phyloP scores from a whole-genome alignment of 2,888 invertebrate genomes.

The Hypsopygia costalis region DNA sequence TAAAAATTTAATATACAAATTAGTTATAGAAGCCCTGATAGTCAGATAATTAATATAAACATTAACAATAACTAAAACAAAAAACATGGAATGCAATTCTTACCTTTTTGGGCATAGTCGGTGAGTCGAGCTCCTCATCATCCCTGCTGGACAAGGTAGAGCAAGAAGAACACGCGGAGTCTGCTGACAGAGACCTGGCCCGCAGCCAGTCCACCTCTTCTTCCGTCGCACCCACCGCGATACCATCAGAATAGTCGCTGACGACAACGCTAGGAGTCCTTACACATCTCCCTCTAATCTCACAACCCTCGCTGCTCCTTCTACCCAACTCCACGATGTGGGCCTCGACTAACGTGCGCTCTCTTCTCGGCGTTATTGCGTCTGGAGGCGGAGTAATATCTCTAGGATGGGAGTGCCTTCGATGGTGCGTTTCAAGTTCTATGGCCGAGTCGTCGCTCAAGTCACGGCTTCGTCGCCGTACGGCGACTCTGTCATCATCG shows the following conservation, averaged over 20 bases:
- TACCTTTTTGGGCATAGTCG: constrained; percentile 73
- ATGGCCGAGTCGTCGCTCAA: constrained; percentile 79
- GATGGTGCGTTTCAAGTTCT: constrained; percentile 69
- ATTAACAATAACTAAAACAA: background rate
- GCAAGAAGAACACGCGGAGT: constrained; percentile 88
- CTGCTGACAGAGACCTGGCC: constrained; percentile 78
- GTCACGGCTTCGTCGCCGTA: constrained; percentile 67
- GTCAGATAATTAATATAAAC: too few species aligned
- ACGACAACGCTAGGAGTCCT: constrained; percentile 93
- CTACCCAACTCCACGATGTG: constrained; percentile 79
- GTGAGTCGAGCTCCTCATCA: constrained; percentile 79
- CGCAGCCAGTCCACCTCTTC: constrained; percentile 71
- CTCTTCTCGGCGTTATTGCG: constrained; percentile 60
- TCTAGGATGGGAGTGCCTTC: constrained; percentile 66
- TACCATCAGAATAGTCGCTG: constrained; percentile 90
- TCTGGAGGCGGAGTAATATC: constrained; percentile 64
- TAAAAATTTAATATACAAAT: too few species aligned
- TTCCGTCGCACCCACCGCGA: constrained; percentile 65
- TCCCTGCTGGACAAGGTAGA: constrained; percentile 88
- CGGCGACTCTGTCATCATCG: constrained; percentile 71
- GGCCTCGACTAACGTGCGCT: constrained; percentile 72
- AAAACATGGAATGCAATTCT: too few species aligned
- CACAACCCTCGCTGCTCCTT: constrained; percentile 69
- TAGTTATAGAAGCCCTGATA: too few species aligned
- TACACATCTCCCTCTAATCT: constrained; percentile 81